A percentile compares a stretch with the other conserved stretches of the same genome.
Conservation (phyloP, 92 coral and sea anemone species). For the Metridium senile region DNA sequence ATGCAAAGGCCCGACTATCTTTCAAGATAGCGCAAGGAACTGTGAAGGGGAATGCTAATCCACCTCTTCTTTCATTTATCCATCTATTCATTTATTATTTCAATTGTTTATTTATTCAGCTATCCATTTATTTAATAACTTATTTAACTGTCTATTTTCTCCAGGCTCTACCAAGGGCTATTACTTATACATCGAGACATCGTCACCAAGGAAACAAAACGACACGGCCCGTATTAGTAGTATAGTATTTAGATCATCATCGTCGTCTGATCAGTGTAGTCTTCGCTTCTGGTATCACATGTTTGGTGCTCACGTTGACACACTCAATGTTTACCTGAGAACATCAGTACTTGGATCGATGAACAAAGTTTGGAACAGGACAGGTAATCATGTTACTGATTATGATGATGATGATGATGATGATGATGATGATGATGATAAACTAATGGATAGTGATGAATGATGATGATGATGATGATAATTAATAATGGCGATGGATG, state of each 20-base stretch:
- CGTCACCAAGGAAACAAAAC: constrained; percentile 82
- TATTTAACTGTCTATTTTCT: background rate
- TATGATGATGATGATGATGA: background rate
- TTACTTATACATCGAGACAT: constrained; percentile 88
- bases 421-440: background rate
- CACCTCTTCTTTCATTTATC: no score
- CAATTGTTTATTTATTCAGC: no score
- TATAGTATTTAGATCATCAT: constrained; percentile 65
- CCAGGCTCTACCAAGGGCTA: constrained; percentile 80
- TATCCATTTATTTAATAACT: no score
- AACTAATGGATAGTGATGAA: background rate
- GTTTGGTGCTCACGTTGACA: constrained; percentile 82
- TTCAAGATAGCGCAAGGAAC: no score
- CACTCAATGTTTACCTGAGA: constrained; percentile 67
- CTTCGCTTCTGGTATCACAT: constrained; percentile 97
- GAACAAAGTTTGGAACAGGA: constrained; percentile 57
- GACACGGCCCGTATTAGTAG: constrained; percentile 96
- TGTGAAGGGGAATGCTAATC: no score
- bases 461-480: background rate
- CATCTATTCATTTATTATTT: no score
- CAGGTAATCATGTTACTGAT: constrained; percentile 48
- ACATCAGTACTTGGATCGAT: constrained; percentile 81
- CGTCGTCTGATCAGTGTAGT: constrained; percentile 65
- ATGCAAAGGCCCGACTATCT: no score
- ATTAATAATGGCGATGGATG: background rate